Base-by-base conservation (phyloP, 2,797 vertebrate species). In the Tympanoctomys barrerae region DNA sequence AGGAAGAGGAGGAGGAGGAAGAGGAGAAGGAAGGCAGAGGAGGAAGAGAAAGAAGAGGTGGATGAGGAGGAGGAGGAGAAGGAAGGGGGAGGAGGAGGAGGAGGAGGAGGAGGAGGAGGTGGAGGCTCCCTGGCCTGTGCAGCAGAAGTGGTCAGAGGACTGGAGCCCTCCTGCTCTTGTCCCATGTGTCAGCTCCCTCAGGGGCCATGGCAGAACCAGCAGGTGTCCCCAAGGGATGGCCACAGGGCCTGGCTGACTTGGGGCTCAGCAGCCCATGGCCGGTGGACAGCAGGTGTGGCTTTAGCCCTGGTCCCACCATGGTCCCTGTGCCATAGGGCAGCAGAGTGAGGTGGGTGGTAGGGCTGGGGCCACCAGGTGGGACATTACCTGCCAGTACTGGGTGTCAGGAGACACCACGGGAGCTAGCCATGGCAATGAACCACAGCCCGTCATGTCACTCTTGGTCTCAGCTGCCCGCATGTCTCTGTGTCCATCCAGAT, bases 371-470 rank as follows among this genome's bases (percentile, higher is more conserved):
- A 42, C 22, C 39, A 24, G 71, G 71, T 5, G 10, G 22, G 71
- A 6, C 11, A 8, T 73, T 10, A 42, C n/a, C 70, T 39, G 33
- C 70, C 70, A 24, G 36, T n/a, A 9, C n/a, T 36, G 68, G 19
- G 68, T 3, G 8, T 70, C 68, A 9, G n/a, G 36, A 21, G n/a
- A 21, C 33, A 1, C 7, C 68, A 21, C n/a, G 8, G 68, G 33
- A 70, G n/a, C 33, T 19, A 2, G n/a, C 70, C 36, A 39, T 1
- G 4, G 70, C 70, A 2, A 73, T 39, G 22, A 9, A 7, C 10
- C 13, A 6, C 71, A 0, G 22, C 2, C 22, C 71, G 13, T 21
- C 11, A 10, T 12, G 4, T 24, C 3, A 2, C 9, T 42, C 21
- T 42, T 1, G 2, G 71, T 73, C 71, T 22, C 4, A 10, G 4